phyloP scores from a whole-genome alignment of 2,113 vertebrate species.

The Planiliza haematocheilus region DNA sequence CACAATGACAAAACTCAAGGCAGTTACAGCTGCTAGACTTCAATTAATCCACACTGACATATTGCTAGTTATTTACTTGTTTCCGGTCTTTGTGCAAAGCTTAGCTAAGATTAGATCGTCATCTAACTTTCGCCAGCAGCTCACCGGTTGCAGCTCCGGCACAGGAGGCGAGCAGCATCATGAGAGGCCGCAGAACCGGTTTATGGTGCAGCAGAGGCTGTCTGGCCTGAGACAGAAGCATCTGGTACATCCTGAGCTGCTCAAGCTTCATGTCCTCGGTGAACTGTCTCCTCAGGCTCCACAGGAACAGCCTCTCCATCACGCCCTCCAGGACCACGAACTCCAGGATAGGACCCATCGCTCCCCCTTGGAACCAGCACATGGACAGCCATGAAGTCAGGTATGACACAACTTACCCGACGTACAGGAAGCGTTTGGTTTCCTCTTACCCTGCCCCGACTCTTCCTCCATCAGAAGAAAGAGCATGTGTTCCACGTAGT shows the following conservation, averaged over 20 bases:
- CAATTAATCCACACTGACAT: no score
- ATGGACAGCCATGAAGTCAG: neutral
- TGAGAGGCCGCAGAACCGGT: constrained; percentile 93
- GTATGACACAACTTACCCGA: rapidly evolving
- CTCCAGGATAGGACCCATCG: constrained; percentile 97
- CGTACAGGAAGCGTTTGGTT: no score
- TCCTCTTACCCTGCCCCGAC: constrained; percentile 80
- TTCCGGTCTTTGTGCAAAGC: no score
- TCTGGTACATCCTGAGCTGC: constrained; percentile 95
- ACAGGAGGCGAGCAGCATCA: constrained; percentile 95
- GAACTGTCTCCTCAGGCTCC: constrained; percentile 94
- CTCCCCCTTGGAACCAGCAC: constrained; percentile 74
- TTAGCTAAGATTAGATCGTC: no score
- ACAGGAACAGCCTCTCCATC: constrained; percentile 96
- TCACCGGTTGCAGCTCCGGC: constrained; percentile 81
- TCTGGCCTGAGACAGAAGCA: constrained; percentile 89
- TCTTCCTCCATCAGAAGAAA: constrained; percentile 96
- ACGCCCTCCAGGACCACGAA: constrained; percentile 96
- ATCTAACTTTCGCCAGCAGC: neutral
- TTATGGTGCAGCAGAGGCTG: constrained; percentile 97
- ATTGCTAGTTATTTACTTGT: no score
- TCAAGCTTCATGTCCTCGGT: constrained; percentile 96
- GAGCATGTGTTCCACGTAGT: constrained; percentile 98
- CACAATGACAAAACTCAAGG: no score
- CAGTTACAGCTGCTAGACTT: no score